Base-by-base conservation (phyloP, 1,140 invertebrate species). In the Globodera rostochiensis region DNA sequence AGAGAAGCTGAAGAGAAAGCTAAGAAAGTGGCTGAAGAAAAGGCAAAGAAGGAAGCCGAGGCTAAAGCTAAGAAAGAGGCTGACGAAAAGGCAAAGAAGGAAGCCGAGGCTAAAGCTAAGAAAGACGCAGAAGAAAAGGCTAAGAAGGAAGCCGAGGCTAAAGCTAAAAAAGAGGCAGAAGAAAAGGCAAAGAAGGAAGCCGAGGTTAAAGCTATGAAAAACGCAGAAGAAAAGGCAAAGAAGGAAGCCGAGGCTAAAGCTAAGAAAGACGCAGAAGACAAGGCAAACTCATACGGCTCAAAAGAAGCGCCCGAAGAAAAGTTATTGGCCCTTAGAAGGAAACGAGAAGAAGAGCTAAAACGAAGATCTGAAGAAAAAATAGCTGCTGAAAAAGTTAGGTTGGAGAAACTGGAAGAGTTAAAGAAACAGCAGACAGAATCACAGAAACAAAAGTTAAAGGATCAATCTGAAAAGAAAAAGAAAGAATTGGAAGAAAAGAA, bases 401-500 rank as follows among this genome's bases (percentile, higher is more conserved):
- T 60, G 19, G 19, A 47, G 1, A 64, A 75, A n/a, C n/a, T 19
- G 25, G 74, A 76, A 6, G 74, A 50, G 46, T 36, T 46, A 15
- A 49, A 74, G 13, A 74, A 50, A 45, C 50, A 74, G 60, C 73
- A 53, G 13, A 45, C 15, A 1, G 53, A 49, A 50, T 45, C 49
- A 19, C 21, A 45, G 6, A 75, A 50, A 45, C 8, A 53, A 11
- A 74, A 50, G 45, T 36, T 47, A 8, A 50, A 82, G 60, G 75
- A 81, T 9, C 45, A 60, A 47, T 15, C 78, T 25, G 79, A 73
- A 69, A 69, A 45, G 21, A 71, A 25, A 6, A 64, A 21, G 57
- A 81, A 71, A 19, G 47, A 66, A n/a, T 36, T n/a, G 13, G 45
- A 67, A 71, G 53, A 64, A 46, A 74, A 13, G 53, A 57, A 73